Base-by-base conservation (phyloP, 23 tunicate species). In the Trididemnum clinides region DNA sequence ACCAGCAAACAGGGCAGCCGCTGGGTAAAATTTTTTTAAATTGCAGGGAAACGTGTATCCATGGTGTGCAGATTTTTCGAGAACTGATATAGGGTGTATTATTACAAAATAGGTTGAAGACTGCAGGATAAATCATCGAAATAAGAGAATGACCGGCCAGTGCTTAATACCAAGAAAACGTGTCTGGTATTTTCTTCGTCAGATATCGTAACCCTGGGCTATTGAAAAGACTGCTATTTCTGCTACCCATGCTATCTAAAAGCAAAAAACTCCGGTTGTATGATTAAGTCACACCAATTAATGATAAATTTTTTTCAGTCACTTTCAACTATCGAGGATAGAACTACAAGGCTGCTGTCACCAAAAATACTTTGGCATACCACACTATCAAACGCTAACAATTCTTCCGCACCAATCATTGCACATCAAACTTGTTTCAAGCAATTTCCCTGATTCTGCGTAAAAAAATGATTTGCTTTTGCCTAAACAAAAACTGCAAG, bases 341-440 rank as follows among this genome's bases (percentile, higher is more conserved):
- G 54, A 44, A n/a, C 15, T 44, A 63, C 23, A 71, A 71, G 77
- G 77, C 39, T 26, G 77, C 39, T 71, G 77, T 39, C 29, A 39
- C 37, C 29, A 39, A 71, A n/a, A n/a, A 15, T 7, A 44, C 77
- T n/a, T 71, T 39, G n/a, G n/a, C n/a, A n/a, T n/a, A n/a, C n/a
- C n/a, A n/a, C n/a, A n/a, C n/a, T n/a, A n/a, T n/a, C n/a, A 71
- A 71, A 71, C 77, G 6, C 77, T 39, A 71, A 30, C 77, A 28
- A 32, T 71, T 39, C 7, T 71, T 71, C 28, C 39, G 7, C n/a
- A 27, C 77, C 77, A 71, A 71, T 28, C 44, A 71, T 30, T 71
- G 77, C n/a, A n/a, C n/a, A n/a, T n/a, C n/a, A n/a, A n/a, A n/a
- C n/a, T n/a, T n/a, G n/a, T n/a, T n/a, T n/a, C 77, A 71, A 28